phyloP scores from a whole-genome alignment of 2,888 invertebrate genomes.

The Amblyjoppa fuscipennis region DNA sequence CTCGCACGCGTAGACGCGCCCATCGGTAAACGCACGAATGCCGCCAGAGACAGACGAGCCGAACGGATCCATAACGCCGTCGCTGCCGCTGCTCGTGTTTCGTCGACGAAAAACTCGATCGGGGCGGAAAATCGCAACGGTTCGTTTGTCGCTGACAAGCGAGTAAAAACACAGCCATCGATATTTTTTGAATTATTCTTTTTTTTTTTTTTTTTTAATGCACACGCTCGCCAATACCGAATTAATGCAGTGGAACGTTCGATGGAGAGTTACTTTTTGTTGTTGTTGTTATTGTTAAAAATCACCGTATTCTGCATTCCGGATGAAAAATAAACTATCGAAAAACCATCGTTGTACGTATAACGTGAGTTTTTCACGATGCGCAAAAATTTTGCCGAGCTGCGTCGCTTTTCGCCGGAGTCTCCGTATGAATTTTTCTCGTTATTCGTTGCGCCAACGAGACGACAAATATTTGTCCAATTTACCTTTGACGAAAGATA shows the following conservation, averaged over 20 bases:
- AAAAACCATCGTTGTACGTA: not conserved
- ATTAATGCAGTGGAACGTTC: conserved; percentile 1
- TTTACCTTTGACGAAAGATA: conserved; percentile 6
- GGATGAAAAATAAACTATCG: not conserved
- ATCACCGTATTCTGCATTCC: not conserved
- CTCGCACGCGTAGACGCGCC: not conserved
- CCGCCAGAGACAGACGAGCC: not conserved
- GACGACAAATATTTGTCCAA: conserved; percentile 37
- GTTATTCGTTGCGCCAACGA: not conserved
- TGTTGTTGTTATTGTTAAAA: not conserved
- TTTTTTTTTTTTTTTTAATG: conserved; percentile 24
- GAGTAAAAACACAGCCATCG: conserved; percentile 34
- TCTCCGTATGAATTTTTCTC: not conserved
- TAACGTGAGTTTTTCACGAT: conserved; percentile 3
- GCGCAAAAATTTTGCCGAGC: not conserved
- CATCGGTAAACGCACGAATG: not conserved
- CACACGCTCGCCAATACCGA: conserved; percentile 8
- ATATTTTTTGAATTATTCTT: conserved; percentile 2
- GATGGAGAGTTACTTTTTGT: not conserved
- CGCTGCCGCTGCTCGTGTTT: not conserved
- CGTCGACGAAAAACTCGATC: conserved; percentile 37
- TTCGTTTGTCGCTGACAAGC: conserved; percentile 55
- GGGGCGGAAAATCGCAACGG: conserved; percentile 59
- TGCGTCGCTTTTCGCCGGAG: not conserved
- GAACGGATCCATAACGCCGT: not conserved